Evolutionary conservation across 2,888 invertebrate species (phyloP), one percentile per base, ranked within the genome.

Genomic region (Dyspetes luteomarginatus): DNA sequence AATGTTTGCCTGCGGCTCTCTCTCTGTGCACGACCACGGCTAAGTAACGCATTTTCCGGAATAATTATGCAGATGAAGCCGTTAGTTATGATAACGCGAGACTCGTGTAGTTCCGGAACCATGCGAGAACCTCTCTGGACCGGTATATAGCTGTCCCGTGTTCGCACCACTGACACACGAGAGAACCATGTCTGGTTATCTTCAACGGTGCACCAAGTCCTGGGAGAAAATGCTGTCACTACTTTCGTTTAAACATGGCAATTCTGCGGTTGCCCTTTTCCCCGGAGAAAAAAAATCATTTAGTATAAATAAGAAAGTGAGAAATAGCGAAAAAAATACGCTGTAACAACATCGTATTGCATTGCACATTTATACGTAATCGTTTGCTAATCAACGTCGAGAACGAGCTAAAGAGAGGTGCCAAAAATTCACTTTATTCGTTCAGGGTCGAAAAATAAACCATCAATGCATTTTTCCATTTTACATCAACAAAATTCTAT

Each of bases 61-160:
- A 90, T 91, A 90, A 91, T 90, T 91, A 91, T 90, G 90, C 85
- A 89, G 90, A 90, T 90, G 88, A 89, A 89, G 87, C 86, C 87
- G 89, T 89, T 90, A 89, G 89, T 90, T 90, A 89, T 89, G 89
- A 89, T 89, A 89, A 90, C 88, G 87, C 85, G 83, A 82, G 78
- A n/a, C 15, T 17, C 84, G 85, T 85, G 86, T 58, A 65, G 24
- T 19, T 50, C 56, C 30, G 24, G 55, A 67, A 22, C 43, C 26
- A 45, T 48, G 45, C 26, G 17, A 36, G 80, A 69, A 67, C 78
- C 78, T 76, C 30, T 55, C 67, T 52, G 62, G 24, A 41, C 41
- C 36, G 30, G 9, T 55, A 15, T 68, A 60, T 50, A 22, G 73
- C 43, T 64, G 60, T 41, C 15, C 58, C 67, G n/a, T 50, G 19